These are phyloP conservation scores for Drosophila nigricruria DNA, from an alignment of 2,888 invertebrate genomes.

Conservation along the genomic window DNA sequence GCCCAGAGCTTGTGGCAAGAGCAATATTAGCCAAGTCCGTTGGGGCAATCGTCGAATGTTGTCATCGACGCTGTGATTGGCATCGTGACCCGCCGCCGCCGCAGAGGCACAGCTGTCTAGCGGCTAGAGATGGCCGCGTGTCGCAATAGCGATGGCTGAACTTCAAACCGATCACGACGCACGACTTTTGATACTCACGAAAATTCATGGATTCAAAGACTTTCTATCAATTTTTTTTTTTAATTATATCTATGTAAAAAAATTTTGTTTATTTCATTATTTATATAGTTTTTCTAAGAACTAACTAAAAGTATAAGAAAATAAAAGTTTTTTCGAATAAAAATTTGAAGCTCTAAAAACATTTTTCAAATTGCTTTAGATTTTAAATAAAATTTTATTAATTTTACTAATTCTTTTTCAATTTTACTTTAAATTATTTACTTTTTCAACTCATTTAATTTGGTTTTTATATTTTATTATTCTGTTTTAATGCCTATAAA, in stretches of 20 bases:
- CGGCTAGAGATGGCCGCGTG: slow-evolving; percentile 12
- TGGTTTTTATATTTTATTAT: background rate
- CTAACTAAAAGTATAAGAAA: background rate
- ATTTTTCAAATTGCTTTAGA: background rate
- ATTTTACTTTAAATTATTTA: background rate
- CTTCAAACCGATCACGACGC: background rate
- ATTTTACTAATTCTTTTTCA: background rate
- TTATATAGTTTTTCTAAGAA: background rate
- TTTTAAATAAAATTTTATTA: background rate
- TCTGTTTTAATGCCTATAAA: background rate
- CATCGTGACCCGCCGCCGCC: slow-evolving; percentile 55
- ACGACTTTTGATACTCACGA: background rate
- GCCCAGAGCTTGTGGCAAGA: slow-evolving; percentile 18
- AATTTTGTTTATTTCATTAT: background rate
- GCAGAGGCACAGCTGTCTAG: slow-evolving; percentile 5
- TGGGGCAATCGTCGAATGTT: slow-evolving; percentile 38
- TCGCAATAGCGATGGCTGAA: background rate
- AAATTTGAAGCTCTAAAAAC: too few relatives aligned
- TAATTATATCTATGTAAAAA: too few relatives aligned
- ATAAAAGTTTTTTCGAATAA: background rate
- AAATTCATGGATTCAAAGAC: background rate
- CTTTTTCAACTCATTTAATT: background rate
- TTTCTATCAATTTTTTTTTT: too few relatives aligned
- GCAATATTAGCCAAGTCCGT: slow-evolving; percentile 8
- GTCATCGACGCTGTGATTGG: slow-evolving; percentile 50